Evolutionary conservation across 2,888 invertebrate genomes (phyloP).

Genomic region (Belgica antarctica): DNA sequence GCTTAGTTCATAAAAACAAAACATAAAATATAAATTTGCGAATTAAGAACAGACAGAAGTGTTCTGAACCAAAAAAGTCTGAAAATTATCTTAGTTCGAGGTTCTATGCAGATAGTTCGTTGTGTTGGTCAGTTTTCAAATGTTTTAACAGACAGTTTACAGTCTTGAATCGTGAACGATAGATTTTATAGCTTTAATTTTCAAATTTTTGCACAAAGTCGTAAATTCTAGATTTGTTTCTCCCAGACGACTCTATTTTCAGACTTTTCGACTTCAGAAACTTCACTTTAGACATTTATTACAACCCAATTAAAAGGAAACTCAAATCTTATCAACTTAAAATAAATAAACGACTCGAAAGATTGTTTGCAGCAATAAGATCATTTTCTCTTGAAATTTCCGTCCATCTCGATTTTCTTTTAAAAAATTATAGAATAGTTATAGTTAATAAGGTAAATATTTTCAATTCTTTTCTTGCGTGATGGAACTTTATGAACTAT

Average conservation of each 20-base stretch:
- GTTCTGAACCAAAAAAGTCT: background rate
- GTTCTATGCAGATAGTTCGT: background rate
- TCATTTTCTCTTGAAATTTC: background rate
- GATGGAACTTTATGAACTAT: background rate
- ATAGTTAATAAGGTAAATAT: slow-evolving; percentile 26
- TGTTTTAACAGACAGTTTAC: too few relatives aligned
- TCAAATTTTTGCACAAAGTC: background rate
- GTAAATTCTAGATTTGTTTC: background rate
- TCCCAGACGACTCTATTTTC: too few relatives aligned
- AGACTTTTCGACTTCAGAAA: too few relatives aligned
- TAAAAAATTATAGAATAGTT: slow-evolving; percentile 32
- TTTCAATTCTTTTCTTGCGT: slow-evolving; percentile 1
- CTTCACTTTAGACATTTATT: too few relatives aligned
- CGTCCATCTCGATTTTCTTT: background rate
- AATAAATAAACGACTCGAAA: slow-evolving; percentile 1
- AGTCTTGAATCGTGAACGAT: too few relatives aligned
- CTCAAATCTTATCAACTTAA: background rate
- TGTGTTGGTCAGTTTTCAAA: too few relatives aligned
- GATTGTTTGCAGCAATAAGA: background rate
- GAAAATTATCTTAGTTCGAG: background rate
- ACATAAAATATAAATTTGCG: slow-evolving; percentile 1
- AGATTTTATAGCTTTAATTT: too few relatives aligned
- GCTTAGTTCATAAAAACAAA: too few relatives aligned
- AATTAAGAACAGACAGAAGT: background rate
- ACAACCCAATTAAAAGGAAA: too few relatives aligned